phyloP scores from a whole-genome alignment of 2,113 vertebrate species.

The Romanogobio albipinnatus region DNA sequence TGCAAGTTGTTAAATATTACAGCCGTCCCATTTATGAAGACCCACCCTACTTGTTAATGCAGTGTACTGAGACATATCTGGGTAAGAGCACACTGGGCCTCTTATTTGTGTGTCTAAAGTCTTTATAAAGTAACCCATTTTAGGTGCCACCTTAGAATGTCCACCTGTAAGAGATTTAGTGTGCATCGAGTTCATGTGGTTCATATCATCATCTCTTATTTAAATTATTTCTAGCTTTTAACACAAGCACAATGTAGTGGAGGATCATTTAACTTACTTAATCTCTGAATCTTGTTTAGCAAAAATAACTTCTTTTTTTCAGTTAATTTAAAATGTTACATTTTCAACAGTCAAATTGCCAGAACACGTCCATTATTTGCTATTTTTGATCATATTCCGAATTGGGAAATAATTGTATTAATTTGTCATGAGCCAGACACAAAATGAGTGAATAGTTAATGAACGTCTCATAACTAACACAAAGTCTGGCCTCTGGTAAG shows the following conservation, averaged over 20 bases:
- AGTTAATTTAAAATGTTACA: background rate
- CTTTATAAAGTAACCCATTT: background rate
- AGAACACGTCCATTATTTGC: too few relatives aligned
- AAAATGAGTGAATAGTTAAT: too few relatives aligned
- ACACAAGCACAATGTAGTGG: background rate
- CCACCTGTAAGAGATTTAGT: slow-evolving; percentile 19
- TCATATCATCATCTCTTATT: background rate
- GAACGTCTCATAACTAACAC: too few relatives aligned
- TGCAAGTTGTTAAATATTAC: slow-evolving; percentile 80
- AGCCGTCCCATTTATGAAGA: slow-evolving; percentile 64
- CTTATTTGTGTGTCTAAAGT: slow-evolving; percentile 11
- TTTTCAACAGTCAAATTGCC: background rate
- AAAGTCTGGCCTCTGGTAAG: too few relatives aligned
- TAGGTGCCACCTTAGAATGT: background rate
- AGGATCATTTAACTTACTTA: background rate
- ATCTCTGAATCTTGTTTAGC: background rate
- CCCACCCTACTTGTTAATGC: slow-evolving; percentile 60
- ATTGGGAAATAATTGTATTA: background rate
- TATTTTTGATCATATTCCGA: background rate
- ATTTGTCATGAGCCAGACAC: background rate
- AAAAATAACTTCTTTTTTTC: background rate
- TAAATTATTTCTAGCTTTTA: background rate
- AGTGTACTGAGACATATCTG: slow-evolving; percentile 63
- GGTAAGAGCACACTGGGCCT: slow-evolving; percentile 51
- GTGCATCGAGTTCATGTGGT: background rate